Conservation (phyloP, 2,113 vertebrate genomes). For the Anas platyrhynchos region DNA sequence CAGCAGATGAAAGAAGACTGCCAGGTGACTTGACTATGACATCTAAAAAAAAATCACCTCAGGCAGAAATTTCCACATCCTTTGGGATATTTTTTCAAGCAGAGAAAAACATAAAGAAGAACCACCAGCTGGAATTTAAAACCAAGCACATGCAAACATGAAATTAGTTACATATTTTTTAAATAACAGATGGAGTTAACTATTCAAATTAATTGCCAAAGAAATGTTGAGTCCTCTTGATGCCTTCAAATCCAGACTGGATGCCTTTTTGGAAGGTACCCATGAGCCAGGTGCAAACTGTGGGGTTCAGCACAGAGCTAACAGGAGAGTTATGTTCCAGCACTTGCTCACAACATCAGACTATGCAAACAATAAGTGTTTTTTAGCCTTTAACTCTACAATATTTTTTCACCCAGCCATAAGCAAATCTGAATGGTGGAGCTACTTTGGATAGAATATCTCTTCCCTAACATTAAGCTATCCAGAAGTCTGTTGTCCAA, state of each 20-base stretch:
- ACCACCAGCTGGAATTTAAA: background rate
- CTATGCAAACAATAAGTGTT: background rate
- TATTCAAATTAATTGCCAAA: background rate
- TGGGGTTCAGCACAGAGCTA: background rate
- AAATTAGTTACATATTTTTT: background rate
- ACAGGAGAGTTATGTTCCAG: fast-evolving
- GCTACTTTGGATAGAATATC: background rate
- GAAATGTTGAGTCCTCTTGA: background rate
- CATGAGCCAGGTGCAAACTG: background rate
- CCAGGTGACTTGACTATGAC: background rate
- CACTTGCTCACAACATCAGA: background rate
- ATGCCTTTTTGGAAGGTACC: background rate
- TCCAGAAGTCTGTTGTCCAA: background rate
- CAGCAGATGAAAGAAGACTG: background rate
- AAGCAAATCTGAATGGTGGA: background rate
- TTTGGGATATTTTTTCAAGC: background rate
- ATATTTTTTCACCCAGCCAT: background rate
- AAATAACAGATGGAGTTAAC: background rate
- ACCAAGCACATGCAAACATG: background rate
- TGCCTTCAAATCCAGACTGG: background rate
- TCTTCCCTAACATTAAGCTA: background rate
- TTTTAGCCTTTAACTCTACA: background rate
- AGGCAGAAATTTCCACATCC: background rate
- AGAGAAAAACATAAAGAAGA: background rate
- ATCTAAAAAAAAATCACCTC: background rate